Conservation (phyloP, 1,140 invertebrate species). For the Micrasema minimum region DNA sequence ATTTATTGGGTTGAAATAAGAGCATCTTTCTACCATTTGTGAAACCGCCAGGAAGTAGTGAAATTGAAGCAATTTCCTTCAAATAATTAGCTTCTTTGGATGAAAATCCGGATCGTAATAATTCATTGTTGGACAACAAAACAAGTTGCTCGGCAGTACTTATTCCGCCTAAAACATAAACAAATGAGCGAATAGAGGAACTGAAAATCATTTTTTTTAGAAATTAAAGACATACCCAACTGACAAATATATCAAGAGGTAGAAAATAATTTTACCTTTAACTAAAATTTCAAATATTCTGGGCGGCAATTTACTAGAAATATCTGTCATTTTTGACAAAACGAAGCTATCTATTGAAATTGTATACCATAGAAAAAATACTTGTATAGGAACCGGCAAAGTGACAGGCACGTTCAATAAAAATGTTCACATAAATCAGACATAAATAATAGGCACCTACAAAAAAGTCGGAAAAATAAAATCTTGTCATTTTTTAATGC, state of each 20-base stretch:
- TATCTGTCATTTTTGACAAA: slow-evolving; percentile 15
- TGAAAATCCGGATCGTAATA: slow-evolving; percentile 23
- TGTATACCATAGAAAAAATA: too few species aligned
- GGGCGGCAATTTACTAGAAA: slow-evolving; percentile 3
- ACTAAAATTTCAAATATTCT: slow-evolving; percentile 18
- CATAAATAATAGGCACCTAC: too few species aligned
- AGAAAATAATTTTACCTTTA: slow-evolving; percentile 15
- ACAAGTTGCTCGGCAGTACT: slow-evolving; percentile 12
- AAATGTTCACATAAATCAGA: neutral
- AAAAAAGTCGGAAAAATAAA: too few species aligned
- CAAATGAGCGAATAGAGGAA: too few species aligned
- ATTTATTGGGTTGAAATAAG: too few species aligned
- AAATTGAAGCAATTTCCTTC: slow-evolving; percentile 5
- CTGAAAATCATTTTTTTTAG: too few species aligned
- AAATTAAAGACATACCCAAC: too few species aligned
- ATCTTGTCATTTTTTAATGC: too few species aligned
- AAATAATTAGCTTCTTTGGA: neutral
- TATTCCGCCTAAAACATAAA: slow-evolving; percentile 22
- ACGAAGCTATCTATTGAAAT: too few species aligned
- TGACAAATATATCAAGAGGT: too few species aligned
- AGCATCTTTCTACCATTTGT: slow-evolving; percentile 26
- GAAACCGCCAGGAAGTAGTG: neutral
- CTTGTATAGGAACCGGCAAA: too few species aligned
- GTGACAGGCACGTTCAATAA: neutral
- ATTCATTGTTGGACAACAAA: slow-evolving; percentile 14